Evolutionary conservation across 2,888 invertebrate species (phyloP).

Genomic region (Tortrix viridana): DNA sequence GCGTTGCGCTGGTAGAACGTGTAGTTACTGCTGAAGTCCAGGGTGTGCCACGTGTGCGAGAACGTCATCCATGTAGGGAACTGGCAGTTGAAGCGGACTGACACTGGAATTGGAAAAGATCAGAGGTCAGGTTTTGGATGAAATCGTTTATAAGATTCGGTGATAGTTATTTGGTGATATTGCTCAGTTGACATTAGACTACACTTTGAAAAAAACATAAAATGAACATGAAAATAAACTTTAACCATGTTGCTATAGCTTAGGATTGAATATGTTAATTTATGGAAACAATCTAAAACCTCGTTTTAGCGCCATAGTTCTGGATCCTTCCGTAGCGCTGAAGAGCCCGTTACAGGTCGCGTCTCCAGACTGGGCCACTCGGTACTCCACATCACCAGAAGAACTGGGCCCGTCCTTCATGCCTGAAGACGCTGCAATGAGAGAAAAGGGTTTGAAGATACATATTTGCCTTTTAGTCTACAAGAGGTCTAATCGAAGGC

Average conservation of each 20-base stretch:
- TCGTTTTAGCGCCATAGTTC: constrained; percentile 92
- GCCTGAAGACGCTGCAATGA: constrained; percentile 59
- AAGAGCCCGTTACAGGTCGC: constrained; percentile 97
- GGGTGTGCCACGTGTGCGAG: constrained; percentile 94
- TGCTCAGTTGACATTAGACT: too few relatives aligned
- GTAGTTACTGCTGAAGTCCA: constrained; percentile 93
- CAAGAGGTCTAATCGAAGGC: too few relatives aligned
- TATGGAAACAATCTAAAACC: constrained; percentile 71
- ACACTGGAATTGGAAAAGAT: constrained; percentile 81
- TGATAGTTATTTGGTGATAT: too few relatives aligned
- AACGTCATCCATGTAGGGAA: constrained; percentile 95
- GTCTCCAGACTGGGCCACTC: constrained; percentile 95
- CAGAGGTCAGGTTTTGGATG: too few relatives aligned
- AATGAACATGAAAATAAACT: too few relatives aligned
- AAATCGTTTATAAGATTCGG: too few relatives aligned
- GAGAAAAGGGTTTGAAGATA: background rate
- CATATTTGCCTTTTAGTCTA: too few relatives aligned
- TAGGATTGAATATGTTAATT: too few relatives aligned
- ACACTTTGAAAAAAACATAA: too few relatives aligned
- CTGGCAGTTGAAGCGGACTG: constrained; percentile 90
- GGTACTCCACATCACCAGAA: constrained; percentile 87
- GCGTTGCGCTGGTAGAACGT: constrained; percentile 93
- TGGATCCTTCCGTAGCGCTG: constrained; percentile 93
- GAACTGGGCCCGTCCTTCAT: constrained; percentile 65
- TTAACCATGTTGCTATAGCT: too few relatives aligned